phyloP scores from a whole-genome alignment of 2,888 invertebrate species.

The Cheilosia pagana region DNA sequence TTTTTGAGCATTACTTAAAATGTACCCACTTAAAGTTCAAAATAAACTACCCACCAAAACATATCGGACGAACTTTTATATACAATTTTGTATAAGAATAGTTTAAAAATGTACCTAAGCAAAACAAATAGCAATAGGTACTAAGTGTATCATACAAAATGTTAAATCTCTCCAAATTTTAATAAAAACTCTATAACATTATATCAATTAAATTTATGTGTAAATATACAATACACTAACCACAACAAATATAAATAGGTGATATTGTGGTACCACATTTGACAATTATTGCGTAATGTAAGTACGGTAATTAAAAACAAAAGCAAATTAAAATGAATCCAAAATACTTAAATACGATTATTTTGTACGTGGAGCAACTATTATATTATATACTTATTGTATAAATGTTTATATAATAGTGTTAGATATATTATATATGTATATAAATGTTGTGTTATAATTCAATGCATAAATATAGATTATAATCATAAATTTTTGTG shows the following conservation, averaged over 20 bases:
- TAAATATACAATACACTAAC: slow-evolving; percentile 8
- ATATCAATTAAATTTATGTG: neutral
- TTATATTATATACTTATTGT: slow-evolving; percentile 15
- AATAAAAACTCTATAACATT: neutral
- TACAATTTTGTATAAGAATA: slow-evolving; percentile 15
- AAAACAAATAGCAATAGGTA: neutral
- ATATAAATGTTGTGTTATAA: slow-evolving; percentile 13
- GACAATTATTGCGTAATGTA: neutral
- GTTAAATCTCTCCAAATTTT: slow-evolving; percentile 1
- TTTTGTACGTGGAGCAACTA: slow-evolving; percentile 44
- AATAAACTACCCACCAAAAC: slow-evolving; percentile 47
- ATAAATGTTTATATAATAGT: slow-evolving; percentile 39
- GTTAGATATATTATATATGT: slow-evolving; percentile 17
- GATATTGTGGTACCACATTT: slow-evolving; percentile 2
- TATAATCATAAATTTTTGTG: slow-evolving; percentile 5
- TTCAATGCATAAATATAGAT: slow-evolving; percentile 33
- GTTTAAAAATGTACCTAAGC: neutral
- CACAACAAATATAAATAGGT: neutral
- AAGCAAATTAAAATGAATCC: neutral
- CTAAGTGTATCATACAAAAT: neutral
- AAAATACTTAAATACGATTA: slow-evolving; percentile 31
- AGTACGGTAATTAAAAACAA: neutral
- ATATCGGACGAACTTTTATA: slow-evolving; percentile 34
- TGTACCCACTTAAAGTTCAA: slow-evolving; percentile 22
- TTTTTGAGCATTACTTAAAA: neutral